These are phyloP conservation scores for Pelosia muscerda DNA, from an alignment of 2,888 invertebrate species.

Conservation along the genomic window DNA sequence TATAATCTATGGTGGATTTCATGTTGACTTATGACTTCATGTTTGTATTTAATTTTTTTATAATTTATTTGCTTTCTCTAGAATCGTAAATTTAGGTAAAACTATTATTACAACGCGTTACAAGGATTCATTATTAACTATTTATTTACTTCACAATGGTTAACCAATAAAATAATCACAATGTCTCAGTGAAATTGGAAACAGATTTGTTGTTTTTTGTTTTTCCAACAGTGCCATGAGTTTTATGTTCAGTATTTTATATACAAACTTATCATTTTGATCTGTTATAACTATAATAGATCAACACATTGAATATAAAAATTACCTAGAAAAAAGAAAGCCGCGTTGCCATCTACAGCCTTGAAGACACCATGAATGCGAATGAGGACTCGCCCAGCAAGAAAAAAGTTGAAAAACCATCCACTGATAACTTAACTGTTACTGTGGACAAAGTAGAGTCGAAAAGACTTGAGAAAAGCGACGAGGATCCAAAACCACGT, in stretches of 20 bases:
- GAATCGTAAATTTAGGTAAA: too few species aligned
- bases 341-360: conserved; percentile 56
- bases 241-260: neutral
- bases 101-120: too few species aligned
- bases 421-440: conserved; percentile 61
- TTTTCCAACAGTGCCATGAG: neutral
- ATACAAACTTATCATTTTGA: neutral
- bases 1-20: too few species aligned
- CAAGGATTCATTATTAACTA: neutral
- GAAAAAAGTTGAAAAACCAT: conserved; percentile 70
- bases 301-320: neutral
- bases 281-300: too few species aligned
- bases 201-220: neutral
- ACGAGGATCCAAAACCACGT: conserved; percentile 85
- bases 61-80: too few species aligned
- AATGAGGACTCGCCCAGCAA: conserved; percentile 67
- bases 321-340: conserved; percentile 30
- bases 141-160: too few species aligned
- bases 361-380: conserved; percentile 76
- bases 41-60: too few species aligned
- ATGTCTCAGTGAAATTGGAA: conserved; percentile 3
- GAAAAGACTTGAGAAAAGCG: conserved; percentile 68
- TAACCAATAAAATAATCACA: neutral
- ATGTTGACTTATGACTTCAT: too few species aligned
- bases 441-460: conserved; percentile 66